Percentiles rank a stretch among this genome's conserved stretches.
phyloP scores from a whole-genome alignment of 2,888 invertebrate species.

The Melangyna quadrimaculata region DNA sequence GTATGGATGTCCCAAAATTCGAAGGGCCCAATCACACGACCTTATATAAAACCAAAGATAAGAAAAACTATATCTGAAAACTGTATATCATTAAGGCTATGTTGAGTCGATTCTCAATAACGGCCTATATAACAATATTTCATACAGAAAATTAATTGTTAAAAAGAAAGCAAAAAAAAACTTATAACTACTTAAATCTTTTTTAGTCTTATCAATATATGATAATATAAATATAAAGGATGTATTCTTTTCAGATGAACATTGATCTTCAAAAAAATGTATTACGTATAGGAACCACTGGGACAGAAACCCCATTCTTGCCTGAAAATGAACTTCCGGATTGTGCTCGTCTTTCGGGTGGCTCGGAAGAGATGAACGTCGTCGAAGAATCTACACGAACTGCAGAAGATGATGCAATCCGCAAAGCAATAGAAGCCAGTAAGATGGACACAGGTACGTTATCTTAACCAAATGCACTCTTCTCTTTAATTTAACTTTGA shows the following conservation, averaged over 20 bases:
- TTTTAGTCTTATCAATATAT: neutral
- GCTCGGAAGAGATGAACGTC: constrained; percentile 83
- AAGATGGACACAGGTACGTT: constrained; percentile 81
- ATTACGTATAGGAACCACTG: constrained; percentile 95
- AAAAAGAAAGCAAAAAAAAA: too few species aligned
- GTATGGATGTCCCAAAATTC: too few species aligned
- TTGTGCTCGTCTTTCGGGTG: constrained; percentile 90
- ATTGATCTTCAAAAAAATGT: constrained; percentile 95
- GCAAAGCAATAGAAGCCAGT: constrained; percentile 88
- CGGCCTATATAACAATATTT: too few species aligned
- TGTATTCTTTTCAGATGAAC: constrained; percentile 86
- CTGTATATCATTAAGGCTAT: too few species aligned
- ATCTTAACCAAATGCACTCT: neutral
- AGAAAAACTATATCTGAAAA: too few species aligned
- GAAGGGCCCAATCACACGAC: too few species aligned
- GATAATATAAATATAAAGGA: neutral
- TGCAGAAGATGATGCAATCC: constrained; percentile 86
- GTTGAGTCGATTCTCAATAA: too few species aligned
- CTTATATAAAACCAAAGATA: too few species aligned
- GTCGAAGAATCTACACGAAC: constrained; percentile 76
- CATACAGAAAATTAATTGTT: too few species aligned
- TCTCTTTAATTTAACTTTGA: neutral
- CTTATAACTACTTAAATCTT: neutral
- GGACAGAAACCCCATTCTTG: constrained; percentile 94
- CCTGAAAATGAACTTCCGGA: constrained; percentile 87